phyloP scores from a whole-genome alignment of 2,888 invertebrate species.

The Clostera curtula region DNA sequence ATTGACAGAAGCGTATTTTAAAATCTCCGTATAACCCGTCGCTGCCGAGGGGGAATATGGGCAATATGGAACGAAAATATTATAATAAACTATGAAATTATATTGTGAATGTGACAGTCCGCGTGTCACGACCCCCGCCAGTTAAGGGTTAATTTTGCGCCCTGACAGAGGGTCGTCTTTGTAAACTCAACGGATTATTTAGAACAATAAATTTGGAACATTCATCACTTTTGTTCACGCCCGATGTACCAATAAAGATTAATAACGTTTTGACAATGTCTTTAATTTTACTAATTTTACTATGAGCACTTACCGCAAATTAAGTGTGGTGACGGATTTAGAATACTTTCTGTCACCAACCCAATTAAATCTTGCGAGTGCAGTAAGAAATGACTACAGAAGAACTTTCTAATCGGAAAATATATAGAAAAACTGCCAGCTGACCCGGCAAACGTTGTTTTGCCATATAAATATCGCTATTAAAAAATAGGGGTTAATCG shows the following conservation, averaged over 20 bases:
- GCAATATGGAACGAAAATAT: constrained; percentile 65
- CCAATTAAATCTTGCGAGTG: no score
- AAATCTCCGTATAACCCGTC: constrained; percentile 18
- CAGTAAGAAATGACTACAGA: no score
- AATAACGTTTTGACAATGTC: constrained; percentile 44
- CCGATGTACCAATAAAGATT: constrained; percentile 46
- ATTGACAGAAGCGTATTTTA: no score
- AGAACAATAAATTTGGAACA: constrained; percentile 57
- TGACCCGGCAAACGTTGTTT: no score
- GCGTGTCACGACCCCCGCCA: constrained; percentile 52
- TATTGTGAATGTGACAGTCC: constrained; percentile 70
- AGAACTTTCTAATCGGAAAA: no score
- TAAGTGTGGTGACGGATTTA: no score
- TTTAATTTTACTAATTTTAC: constrained; percentile 21
- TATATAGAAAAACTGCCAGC: no score
- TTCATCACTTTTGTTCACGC: constrained; percentile 59
- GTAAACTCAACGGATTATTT: constrained; percentile 62
- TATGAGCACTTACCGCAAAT: no score
- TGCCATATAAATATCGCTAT: no score
- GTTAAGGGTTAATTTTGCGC: constrained; percentile 55
- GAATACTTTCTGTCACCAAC: no score
- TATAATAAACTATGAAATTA: constrained; percentile 67
- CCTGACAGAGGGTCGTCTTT: constrained; percentile 57
- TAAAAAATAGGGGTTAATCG: no score
- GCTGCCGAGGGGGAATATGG: constrained; percentile 39